phyloP scores from a whole-genome alignment of 2,888 invertebrate genomes.

The Nomada hirtipes region DNA sequence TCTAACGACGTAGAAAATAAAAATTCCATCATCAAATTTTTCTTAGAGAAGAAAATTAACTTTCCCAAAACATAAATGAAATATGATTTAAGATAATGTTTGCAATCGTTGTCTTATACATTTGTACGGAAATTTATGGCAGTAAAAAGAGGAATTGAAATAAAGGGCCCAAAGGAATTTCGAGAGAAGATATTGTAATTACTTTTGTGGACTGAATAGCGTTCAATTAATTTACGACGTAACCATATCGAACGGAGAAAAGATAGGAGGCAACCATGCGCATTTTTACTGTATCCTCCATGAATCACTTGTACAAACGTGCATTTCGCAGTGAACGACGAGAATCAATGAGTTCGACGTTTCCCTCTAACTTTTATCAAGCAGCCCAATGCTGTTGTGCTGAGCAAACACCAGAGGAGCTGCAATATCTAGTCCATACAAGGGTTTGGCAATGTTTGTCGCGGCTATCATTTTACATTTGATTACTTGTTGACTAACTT shows the following conservation, averaged over 20 bases:
- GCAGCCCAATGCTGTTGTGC: conserved; percentile 26
- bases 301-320: conserved; percentile 19
- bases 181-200: too few species aligned
- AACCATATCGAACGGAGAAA: not conserved
- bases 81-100: too few species aligned
- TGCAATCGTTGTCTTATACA: too few species aligned
- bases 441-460: conserved; percentile 78
- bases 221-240: not conserved
- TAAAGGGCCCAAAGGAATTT: too few species aligned
- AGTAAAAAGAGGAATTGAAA: too few species aligned
- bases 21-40: too few species aligned
- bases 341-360: conserved; percentile 23
- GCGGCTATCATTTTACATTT: conserved; percentile 49
- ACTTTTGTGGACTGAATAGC: too few species aligned
- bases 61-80: too few species aligned
- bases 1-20: too few species aligned
- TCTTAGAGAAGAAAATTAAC: too few species aligned
- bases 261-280: not conserved
- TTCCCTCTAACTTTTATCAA: conserved; percentile 57
- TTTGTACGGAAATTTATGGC: too few species aligned
- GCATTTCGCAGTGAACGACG: not conserved
- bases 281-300: not conserved
- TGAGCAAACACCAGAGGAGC: conserved; percentile 49
- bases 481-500: conserved; percentile 47
- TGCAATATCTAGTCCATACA: conserved; percentile 78